Evolutionary conservation across 2,888 invertebrate genomes (phyloP), one percentile per base, ranked within the genome.

Genomic region (Scrobipalpa atriplicella): DNA sequence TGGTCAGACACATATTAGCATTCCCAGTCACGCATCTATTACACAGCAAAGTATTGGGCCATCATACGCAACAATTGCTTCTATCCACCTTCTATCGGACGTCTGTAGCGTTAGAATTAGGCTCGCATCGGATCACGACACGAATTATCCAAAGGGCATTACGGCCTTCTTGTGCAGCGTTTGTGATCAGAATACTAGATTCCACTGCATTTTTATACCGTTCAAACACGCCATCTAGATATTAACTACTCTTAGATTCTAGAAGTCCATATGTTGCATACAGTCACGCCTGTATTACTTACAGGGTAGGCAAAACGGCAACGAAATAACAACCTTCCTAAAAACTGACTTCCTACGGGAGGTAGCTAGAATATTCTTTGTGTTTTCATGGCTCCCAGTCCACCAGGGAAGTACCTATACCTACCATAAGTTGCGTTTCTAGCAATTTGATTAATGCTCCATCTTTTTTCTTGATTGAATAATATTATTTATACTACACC

Each of bases 151-250:
- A 75, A 78, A 78, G 80, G 78, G 78, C 78, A 79, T 75, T 75
- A 71, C 65, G 66, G 66, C 56, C 71, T 47, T 5, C 21, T 73
- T 69, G 70, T 73, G 75, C 73, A 76, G 74, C 69, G 52, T 6
- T 68, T 81, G 85, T 84, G 89, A 81, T 69, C 75, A 67, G 88
- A 86, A 88, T 89, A 84, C 75, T 73, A 75, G 77, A 70, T 63
- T 67, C 5, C 10, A 11, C 16, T 38, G n/a, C 58, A 36, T 38
- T 16, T 38, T 10, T 36, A 38, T 29, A 36, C 29, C 11, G 11
- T 11, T 13, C 66, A 62, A 69, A 66, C 69, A 62, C 67, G 67
- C 67, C 65, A 68, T 58, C 67, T 21, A 61, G 70, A 47, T n/a
- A 1, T 43, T 43, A 41, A 13, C 13, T 13, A 13, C 43, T 43